A percentile compares a stretch with the other conserved stretches of the same genome.
Conservation (phyloP, 2,797 vertebrate genomes). For the Sebastes aleutianus region DNA sequence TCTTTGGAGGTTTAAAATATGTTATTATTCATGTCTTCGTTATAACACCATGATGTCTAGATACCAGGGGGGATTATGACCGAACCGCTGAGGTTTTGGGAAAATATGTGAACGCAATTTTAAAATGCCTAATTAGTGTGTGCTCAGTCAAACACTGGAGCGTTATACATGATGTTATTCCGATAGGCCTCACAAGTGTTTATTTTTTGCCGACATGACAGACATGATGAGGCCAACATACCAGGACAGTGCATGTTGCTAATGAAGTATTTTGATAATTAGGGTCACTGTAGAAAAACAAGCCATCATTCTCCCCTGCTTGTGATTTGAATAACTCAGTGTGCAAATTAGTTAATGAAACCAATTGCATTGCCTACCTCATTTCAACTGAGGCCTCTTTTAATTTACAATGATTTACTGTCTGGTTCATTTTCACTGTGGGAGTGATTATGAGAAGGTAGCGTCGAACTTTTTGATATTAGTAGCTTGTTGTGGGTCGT, state of each 20-base stretch:
- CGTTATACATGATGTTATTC: constrained; percentile 8
- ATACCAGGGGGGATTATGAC: not conserved
- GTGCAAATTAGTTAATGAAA: constrained; percentile 82
- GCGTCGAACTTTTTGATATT: constrained; percentile 58
- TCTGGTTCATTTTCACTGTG: constrained; percentile 42
- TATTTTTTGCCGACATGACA: constrained; percentile 42
- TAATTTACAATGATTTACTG: constrained; percentile 72
- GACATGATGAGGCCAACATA: constrained; percentile 61
- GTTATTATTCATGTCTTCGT: constrained; percentile 3
- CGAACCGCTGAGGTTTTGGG: not conserved
- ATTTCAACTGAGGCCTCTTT: constrained; percentile 78
- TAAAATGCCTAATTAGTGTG: constrained; percentile 37
- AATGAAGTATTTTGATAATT: constrained; percentile 85
- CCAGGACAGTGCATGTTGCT: constrained; percentile 62
- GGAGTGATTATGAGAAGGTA: constrained; percentile 49
- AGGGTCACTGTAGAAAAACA: constrained; percentile 82
- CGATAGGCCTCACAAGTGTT: constrained; percentile 16
- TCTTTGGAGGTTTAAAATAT: not conserved
- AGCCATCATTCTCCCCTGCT: constrained; percentile 77
- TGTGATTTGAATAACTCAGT: constrained; percentile 87
- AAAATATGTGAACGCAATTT: constrained; percentile 23
- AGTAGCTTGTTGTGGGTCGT: constrained; percentile 54
- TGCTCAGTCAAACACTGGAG: constrained; percentile 26
- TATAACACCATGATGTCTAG: not conserved
- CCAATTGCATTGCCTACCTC: constrained; percentile 71